phyloP scores from a whole-genome alignment of 2,113 vertebrate genomes.

The Melospiza georgiana region DNA sequence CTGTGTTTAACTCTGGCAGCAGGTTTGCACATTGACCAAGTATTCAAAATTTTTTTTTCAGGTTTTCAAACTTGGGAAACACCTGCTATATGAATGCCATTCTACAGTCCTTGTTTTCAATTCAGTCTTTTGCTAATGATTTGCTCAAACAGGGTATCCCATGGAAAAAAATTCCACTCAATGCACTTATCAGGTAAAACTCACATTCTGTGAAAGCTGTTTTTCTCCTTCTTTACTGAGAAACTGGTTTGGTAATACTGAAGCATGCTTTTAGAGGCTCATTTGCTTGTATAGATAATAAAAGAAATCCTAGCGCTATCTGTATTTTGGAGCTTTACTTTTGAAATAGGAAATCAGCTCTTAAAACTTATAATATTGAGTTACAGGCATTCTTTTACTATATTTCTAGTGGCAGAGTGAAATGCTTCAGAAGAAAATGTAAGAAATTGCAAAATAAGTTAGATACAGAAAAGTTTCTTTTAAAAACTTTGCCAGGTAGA shows the following conservation, averaged over 20 bases:
- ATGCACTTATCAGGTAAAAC: conserved; percentile 91
- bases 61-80: conserved; percentile 98
- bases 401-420: background rate
- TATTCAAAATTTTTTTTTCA: conserved; percentile 47
- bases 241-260: background rate
- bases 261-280: background rate
- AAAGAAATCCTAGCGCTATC: background rate
- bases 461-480: background rate
- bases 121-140: conserved; percentile 95
- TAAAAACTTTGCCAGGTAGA: background rate
- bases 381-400: background rate
- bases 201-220: background rate
- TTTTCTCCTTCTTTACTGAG: background rate
- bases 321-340: background rate
- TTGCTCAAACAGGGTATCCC: conserved; percentile 94
- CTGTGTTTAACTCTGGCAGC: background rate
- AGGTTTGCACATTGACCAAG: background rate
- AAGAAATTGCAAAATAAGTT: background rate
- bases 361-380: background rate
- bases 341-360: background rate
- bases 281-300: background rate
- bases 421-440: background rate
- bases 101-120: conserved; percentile 96
- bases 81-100: conserved; percentile 99
- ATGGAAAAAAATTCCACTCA: conserved; percentile 93